phyloP scores from a whole-genome alignment of 92 coral and sea anemone species.

The Zoanthus solanderi region DNA sequence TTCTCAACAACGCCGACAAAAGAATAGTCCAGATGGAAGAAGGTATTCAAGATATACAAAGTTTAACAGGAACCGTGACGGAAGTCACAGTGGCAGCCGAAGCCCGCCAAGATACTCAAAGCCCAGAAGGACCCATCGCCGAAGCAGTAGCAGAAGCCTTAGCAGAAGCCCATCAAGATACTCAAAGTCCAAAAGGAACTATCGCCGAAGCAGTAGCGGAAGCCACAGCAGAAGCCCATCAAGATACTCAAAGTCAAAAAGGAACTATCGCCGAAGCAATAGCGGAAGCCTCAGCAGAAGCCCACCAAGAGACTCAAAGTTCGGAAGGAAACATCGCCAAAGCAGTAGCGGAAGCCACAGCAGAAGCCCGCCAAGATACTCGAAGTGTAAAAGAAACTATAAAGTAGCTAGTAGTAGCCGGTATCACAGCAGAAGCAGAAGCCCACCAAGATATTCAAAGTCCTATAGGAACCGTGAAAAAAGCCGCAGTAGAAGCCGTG shows the following conservation, averaged over 20 bases:
- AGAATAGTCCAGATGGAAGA: neutral
- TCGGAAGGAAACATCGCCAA: neutral
- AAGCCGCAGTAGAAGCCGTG: neutral
- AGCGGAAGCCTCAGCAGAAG: conserved; percentile 3
- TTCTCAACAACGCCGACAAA: too few species aligned
- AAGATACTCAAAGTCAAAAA: too few species aligned
- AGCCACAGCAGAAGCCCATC: neutral
- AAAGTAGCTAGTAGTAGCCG: conserved; percentile 1
- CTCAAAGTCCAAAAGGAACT: too few species aligned
- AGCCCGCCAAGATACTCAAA: neutral
- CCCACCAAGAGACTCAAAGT: neutral
- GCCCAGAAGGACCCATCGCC: neutral
- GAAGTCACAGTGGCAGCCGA: neutral
- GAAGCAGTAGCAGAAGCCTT: neutral
- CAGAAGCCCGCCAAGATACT: neutral
- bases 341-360: neutral
- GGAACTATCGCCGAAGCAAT: neutral
- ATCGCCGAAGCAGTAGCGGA: neutral
- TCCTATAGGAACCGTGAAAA: neutral
- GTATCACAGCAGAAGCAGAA: neutral
- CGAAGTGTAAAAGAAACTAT: neutral
- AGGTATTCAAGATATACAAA: neutral
- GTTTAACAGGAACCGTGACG: too few species aligned
- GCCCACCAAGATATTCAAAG: neutral
- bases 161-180: neutral